phyloP scores from a whole-genome alignment of 2,888 invertebrate species.

The Anthophora plumipes region DNA sequence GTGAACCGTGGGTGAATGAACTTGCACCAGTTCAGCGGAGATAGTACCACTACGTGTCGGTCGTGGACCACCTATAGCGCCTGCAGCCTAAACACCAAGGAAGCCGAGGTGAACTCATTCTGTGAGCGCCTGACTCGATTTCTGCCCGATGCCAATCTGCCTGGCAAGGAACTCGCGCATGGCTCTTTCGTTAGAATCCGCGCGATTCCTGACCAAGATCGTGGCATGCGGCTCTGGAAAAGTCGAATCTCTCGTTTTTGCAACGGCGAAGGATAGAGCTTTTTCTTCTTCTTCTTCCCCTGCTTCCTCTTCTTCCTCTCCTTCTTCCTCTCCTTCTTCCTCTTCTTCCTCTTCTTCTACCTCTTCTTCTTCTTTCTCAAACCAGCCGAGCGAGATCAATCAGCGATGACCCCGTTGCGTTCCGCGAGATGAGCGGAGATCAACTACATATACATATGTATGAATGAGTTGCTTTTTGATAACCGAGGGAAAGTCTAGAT shows the following conservation, averaged over 20 bases:
- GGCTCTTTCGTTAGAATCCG: constrained; percentile 19
- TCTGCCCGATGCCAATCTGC: constrained; percentile 42
- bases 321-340: constrained; percentile 7
- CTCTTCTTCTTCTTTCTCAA: not conserved
- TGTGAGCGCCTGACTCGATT: constrained; percentile 20
- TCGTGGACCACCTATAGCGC: constrained; percentile 72
- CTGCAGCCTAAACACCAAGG: constrained; percentile 67
- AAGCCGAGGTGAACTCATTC: constrained; percentile 55
- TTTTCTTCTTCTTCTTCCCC: constrained; percentile 8
- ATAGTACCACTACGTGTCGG: constrained; percentile 55
- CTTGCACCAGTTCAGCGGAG: constrained; percentile 65
- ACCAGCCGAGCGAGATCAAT: constrained; percentile 29
- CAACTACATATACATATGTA: too few species aligned
- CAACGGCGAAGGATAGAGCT: not conserved
- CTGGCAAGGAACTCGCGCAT: constrained; percentile 2
- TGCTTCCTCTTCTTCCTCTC: too few species aligned
- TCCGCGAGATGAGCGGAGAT: constrained; percentile 15
- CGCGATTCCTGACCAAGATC: constrained; percentile 36
- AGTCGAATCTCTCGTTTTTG: constrained; percentile 22
- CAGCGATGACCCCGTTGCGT: constrained; percentile 44
- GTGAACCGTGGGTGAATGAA: constrained; percentile 76
- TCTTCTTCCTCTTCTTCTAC: constrained; percentile 2
- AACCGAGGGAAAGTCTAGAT: not conserved
- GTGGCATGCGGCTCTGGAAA: constrained; percentile 24
- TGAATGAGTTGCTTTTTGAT: constrained; percentile 21